Evolutionary conservation across 1,140 invertebrate species (phyloP).

Genomic region (Drosophila malerkotliana): DNA sequence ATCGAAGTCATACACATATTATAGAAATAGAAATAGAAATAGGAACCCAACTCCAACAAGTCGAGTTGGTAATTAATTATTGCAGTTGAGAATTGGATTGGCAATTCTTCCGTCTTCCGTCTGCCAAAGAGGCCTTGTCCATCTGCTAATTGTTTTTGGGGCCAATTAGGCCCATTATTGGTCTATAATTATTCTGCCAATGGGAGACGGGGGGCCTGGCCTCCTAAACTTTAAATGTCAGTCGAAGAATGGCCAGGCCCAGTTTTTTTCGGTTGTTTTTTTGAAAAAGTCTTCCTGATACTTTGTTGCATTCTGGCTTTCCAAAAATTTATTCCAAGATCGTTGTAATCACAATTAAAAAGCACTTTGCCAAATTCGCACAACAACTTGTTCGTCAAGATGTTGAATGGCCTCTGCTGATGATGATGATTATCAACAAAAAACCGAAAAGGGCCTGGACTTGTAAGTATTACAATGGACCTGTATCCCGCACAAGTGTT

Average conservation of each 20-base stretch:
- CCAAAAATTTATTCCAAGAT: constrained; percentile 2
- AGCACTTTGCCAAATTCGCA: constrained; percentile 65
- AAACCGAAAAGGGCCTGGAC: constrained; percentile 25
- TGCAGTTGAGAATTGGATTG: constrained; percentile 28
- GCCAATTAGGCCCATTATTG: constrained; percentile 55
- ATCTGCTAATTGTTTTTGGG: constrained; percentile 57
- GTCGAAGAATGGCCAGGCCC: constrained; percentile 47
- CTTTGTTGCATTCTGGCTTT: constrained; percentile 26
- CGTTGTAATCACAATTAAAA: constrained; percentile 72
- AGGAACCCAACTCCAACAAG: constrained; percentile 3
- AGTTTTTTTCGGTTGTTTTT: constrained; percentile 18
- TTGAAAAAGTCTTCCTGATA: constrained; percentile 18
- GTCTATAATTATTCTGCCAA: constrained; percentile 40
- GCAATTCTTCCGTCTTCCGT: constrained; percentile 46
- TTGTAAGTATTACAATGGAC: constrained; percentile 20
- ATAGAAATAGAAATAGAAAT: neutral
- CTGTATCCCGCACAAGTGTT: constrained; percentile 1
- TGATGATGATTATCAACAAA: constrained; percentile 16
- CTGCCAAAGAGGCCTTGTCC: constrained; percentile 42
- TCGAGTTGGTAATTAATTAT: constrained; percentile 69
- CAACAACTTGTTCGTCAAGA: constrained; percentile 52
- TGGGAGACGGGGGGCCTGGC: constrained; percentile 31
- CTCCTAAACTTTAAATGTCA: constrained; percentile 81
- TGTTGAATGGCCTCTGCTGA: neutral
- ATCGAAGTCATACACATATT: constrained; percentile 20